A percentile compares a stretch with the other conserved stretches of the same genome.
phyloP scores from a whole-genome alignment of 2,113 vertebrate genomes.

The Phoenicopterus ruber region DNA sequence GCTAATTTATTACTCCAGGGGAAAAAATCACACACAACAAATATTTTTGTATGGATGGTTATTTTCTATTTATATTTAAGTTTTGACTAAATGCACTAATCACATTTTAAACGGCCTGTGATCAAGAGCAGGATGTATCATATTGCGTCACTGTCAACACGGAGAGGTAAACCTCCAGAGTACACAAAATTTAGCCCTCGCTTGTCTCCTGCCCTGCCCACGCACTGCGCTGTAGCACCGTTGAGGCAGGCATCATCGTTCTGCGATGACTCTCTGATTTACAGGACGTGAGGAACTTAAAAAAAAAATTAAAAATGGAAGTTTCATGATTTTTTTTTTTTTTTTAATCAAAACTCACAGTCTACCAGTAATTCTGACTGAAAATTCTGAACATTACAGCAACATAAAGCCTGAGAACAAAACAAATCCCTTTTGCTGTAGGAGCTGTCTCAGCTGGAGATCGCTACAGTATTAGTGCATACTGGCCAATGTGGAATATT shows the following conservation, averaged over 20 bases:
- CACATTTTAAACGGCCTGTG: neutral
- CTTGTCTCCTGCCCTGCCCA: neutral
- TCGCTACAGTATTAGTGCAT: neutral
- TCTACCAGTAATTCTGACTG: neutral
- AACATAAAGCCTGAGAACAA: neutral
- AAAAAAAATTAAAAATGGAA: neutral
- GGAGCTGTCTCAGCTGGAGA: neutral
- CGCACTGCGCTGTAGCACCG: neutral
- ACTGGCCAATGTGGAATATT: neutral
- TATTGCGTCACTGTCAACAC: neutral
- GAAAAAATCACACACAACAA: neutral
- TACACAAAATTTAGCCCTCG: neutral
- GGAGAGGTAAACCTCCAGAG: neutral
- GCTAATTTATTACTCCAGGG: neutral
- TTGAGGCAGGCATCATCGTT: neutral
- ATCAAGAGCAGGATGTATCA: neutral
- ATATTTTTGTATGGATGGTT: neutral
- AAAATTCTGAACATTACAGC: neutral
- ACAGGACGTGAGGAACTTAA: neutral
- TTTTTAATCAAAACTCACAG: neutral
- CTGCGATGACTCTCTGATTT: neutral
- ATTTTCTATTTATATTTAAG: neutral
- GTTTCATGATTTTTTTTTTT: neutral
- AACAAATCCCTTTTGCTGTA: neutral
- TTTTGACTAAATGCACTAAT: neutral